Conservation (phyloP, 30 jellyfish, hydroid and myxozoan genomes). For the Sanderia malayensis region DNA sequence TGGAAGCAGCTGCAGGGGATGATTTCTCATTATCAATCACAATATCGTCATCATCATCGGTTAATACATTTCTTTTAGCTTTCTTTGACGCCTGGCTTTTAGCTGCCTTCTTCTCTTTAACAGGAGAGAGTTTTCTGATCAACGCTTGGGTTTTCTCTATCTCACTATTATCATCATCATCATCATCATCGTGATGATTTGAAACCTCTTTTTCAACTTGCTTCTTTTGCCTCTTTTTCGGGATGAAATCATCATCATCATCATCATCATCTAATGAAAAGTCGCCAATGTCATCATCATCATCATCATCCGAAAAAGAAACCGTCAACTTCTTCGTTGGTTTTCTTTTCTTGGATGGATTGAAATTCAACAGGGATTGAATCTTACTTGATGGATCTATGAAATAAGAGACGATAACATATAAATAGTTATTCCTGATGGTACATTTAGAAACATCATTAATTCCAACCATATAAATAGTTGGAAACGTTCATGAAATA, state of each 20-base stretch:
- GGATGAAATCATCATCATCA: conserved; percentile 42
- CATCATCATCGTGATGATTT: conserved; percentile 24
- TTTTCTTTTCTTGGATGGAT: conserved; percentile 15
- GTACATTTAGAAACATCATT: too few species aligned
- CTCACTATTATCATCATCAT: conserved; percentile 74
- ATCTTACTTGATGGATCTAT: conserved; percentile 7
- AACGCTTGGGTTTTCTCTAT: conserved; percentile 74
- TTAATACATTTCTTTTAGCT: conserved; percentile 2
- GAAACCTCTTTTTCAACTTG: background rate
- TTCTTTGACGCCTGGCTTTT: background rate
- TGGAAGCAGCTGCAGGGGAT: conserved; percentile 45
- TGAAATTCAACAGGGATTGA: conserved; percentile 43
- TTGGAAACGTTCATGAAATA: too few species aligned
- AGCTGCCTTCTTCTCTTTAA: conserved; percentile 32
- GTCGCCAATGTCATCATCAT: conserved; percentile 5
- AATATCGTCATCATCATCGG: conserved; percentile 13
- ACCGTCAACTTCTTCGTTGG: conserved; percentile 33
- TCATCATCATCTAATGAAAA: conserved; percentile 26
- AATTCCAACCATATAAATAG: too few species aligned
- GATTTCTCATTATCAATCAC: conserved; percentile 28
- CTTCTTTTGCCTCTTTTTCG: conserved; percentile 21
- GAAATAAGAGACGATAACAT: too few species aligned
- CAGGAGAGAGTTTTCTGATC: conserved; percentile 74
- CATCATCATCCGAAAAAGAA: conserved; percentile 48
- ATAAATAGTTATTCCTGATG: too few species aligned